These are phyloP conservation scores for Palaemon carinicauda DNA, from an alignment of 1,140 invertebrate genomes.

Conservation along the genomic window DNA sequence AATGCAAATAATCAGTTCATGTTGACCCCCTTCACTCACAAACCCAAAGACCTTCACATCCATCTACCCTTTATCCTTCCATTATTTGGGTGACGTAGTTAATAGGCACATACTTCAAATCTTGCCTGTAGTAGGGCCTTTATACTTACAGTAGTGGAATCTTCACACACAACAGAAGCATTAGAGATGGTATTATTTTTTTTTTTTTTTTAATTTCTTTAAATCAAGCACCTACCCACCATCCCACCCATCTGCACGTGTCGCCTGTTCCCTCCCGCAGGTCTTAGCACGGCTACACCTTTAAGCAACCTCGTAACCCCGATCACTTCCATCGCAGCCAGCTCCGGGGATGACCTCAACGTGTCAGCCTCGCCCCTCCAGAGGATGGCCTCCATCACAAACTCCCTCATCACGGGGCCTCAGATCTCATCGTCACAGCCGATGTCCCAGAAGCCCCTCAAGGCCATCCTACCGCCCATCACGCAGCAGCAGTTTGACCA, in stretches of 20 bases:
- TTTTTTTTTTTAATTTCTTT: background rate
- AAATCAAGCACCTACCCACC: background rate
- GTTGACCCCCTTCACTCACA: background rate
- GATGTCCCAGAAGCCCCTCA: slow-evolving; percentile 84
- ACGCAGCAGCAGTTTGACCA: slow-evolving; percentile 99
- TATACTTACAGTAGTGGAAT: no score
- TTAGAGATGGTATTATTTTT: background rate
- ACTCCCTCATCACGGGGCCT: slow-evolving; percentile 92
- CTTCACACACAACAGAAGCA: background rate
- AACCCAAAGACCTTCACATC: background rate
- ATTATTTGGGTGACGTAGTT: background rate
- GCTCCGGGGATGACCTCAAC: slow-evolving; percentile 25
- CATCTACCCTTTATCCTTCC: background rate
- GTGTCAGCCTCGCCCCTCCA: slow-evolving; percentile 80
- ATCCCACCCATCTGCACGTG: background rate
- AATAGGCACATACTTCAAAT: no score
- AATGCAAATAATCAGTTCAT: no score
- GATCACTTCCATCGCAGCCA: slow-evolving; percentile 49
- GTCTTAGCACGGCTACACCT: slow-evolving; percentile 52
- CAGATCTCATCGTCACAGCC: slow-evolving; percentile 77
- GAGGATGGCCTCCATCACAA: slow-evolving; percentile 97
- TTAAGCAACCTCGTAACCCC: slow-evolving; percentile 52
- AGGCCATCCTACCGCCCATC: slow-evolving; percentile 95
- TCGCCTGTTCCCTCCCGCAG: slow-evolving; percentile 38
- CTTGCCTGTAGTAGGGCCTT: no score